Percentiles rank a stretch among this genome's conserved stretches.
Conservation (phyloP, 2,888 invertebrate species). For the Andricus curvator region DNA sequence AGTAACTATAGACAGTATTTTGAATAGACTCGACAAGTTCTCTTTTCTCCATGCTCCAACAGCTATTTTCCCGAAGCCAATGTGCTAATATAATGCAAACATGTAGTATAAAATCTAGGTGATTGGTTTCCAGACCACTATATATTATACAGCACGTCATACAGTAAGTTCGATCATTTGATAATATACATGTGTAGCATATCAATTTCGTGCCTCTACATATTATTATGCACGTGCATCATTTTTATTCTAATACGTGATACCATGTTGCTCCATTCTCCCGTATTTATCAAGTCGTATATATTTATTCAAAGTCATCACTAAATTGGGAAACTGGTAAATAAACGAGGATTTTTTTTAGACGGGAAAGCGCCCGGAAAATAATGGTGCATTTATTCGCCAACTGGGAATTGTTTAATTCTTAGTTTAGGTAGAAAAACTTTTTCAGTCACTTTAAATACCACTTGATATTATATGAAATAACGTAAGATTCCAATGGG, state of each 20-base stretch:
- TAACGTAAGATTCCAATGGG: no score
- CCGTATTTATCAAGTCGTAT: neutral
- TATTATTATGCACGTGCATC: neutral
- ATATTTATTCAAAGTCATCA: neutral
- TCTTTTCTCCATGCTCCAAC: constrained; percentile 9
- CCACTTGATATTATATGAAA: no score
- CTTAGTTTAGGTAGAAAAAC: no score
- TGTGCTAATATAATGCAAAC: constrained; percentile 15
- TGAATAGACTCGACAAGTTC: neutral
- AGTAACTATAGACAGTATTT: constrained; percentile 10
- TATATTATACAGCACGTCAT: no score
- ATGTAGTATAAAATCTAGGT: constrained; percentile 6
- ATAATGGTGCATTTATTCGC: no score
- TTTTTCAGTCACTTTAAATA: no score
- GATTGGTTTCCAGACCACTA: constrained; percentile 5
- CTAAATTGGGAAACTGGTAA: no score
- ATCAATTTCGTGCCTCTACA: neutral
- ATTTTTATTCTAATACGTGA: neutral
- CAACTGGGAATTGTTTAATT: no score
- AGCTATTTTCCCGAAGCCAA: neutral
- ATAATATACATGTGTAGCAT: neutral
- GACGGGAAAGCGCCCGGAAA: no score
- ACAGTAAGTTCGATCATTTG: neutral
- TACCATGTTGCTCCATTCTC: neutral
- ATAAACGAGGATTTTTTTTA: no score